Evolutionary conservation across 35 echinoderm and acorn worm genomes (phyloP), one percentile per base, ranked within the genome.

Genomic region (Holothuria glaberrima): DNA sequence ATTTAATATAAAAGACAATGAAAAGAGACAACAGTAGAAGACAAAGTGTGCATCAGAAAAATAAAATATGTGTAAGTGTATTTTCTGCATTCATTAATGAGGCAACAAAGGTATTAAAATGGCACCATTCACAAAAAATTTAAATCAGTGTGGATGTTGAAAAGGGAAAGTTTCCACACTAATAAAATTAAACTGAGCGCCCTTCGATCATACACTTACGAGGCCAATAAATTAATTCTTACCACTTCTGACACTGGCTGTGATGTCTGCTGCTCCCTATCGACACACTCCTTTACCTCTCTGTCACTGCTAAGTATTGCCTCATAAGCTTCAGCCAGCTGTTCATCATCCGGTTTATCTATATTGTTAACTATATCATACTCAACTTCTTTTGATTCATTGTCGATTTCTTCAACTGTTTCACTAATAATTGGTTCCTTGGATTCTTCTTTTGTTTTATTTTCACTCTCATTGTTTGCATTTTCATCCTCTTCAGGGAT

Each of bases 261-360:
- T 5, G 94, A 96, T 34, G 94, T 96, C 82, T 96, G 94, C 63
- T 93, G 94, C 27, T 59, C 77, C 32, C 64, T 90, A 32, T 91
- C 61, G 26, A 60, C 80, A 45, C 68, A 72, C 30, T 68, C 90
- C 83, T 86, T 66, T 46, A 20, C 69, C 14, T 38, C 88, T 52
- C 80, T 71, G 29, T 80, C 87, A 30, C 28, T 56, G 21, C 24
- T 90, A 18, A 77, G 88, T 54, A 60, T 50, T 24, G 71, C 59
- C 30, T 56, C 62, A 70, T 88, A 67, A n/a, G 86, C 32, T 17
- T 48, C 62, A 17, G 65, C 62, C 16, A 71, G 35, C 34, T 71
- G 86, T 70, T 67, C 34, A 70, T 67, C 44, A 33, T 67, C 36
- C 14, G 86, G 60, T 36, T 90, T 75, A 34, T 75, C 71, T 9